Evolutionary conservation across 2,113 vertebrate genomes (phyloP).

Genomic region (Dolichotis patagonum): DNA sequence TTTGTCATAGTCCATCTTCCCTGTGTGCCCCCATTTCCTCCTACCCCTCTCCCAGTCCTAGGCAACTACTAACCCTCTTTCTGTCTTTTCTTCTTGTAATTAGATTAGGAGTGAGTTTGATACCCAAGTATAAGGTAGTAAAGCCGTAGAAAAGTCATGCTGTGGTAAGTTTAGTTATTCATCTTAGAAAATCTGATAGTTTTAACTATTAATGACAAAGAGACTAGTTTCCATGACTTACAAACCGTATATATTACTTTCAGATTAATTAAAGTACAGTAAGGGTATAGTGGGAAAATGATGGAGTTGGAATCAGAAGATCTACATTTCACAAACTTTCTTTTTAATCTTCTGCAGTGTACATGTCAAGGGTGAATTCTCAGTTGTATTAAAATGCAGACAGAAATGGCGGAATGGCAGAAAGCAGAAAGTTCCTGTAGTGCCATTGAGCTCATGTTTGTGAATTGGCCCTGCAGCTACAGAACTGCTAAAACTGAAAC

Average conservation of each 20-base stretch:
- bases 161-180: neutral
- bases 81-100: neutral
- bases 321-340: neutral
- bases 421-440: neutral
- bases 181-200: neutral
- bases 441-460: neutral
- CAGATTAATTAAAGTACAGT: neutral
- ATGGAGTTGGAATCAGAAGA: neutral
- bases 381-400: neutral
- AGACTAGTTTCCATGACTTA: neutral
- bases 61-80: neutral
- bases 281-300: neutral
- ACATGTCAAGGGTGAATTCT: neutral
- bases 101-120: neutral
- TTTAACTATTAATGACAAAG: constrained; percentile 7
- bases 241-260: neutral
- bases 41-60: too few species aligned
- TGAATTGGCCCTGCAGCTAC: neutral
- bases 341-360: neutral
- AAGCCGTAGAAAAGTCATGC: constrained; percentile 11
- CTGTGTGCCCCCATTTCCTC: neutral
- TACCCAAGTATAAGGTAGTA: neutral
- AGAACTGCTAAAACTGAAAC: neutral
- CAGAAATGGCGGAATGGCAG: neutral
- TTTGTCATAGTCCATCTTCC: neutral